Evolutionary conservation across 1,140 invertebrate species (phyloP).

Genomic region (Orius laevigatus): DNA sequence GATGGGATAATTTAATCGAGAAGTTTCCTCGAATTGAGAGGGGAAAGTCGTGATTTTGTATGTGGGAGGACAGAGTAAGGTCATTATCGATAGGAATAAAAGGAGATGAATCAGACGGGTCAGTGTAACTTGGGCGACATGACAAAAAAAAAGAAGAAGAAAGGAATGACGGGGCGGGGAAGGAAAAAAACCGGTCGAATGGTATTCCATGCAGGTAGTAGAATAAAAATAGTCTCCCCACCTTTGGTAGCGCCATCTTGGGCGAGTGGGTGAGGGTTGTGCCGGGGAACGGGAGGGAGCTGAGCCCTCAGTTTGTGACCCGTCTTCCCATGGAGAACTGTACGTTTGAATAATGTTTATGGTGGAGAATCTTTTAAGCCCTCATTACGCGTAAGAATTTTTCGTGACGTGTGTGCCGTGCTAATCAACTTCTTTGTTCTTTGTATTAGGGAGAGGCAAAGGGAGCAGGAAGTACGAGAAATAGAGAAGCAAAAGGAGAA

Average conservation of each 20-base stretch:
- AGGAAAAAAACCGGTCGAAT: too few relatives aligned
- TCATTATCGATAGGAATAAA: too few relatives aligned
- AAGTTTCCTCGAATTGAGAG: too few relatives aligned
- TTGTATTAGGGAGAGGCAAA: conserved; percentile 26
- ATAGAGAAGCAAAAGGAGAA: conserved; percentile 22
- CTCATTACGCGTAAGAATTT: conserved; percentile 7
- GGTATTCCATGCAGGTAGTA: too few relatives aligned
- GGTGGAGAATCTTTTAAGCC: conserved; percentile 16
- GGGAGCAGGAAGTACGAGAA: conserved; percentile 27
- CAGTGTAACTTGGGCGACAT: too few relatives aligned
- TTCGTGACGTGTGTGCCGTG: conserved; percentile 4
- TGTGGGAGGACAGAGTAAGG: too few relatives aligned
- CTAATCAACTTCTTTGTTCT: conserved; percentile 9
- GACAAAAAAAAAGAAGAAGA: too few relatives aligned
- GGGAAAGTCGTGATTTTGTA: too few relatives aligned
- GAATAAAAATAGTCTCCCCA: conserved; percentile 3
- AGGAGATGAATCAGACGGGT: too few relatives aligned
- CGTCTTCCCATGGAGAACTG: not conserved
- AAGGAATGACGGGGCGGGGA: too few relatives aligned
- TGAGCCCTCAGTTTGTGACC: not conserved
- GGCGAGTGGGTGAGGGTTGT: not conserved
- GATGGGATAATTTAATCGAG: too few relatives aligned
- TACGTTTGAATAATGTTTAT: conserved; percentile 13
- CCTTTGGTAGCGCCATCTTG: conserved; percentile 8
- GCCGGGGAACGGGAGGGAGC: not conserved